Evolutionary conservation across 2,888 invertebrate species (phyloP).

Genomic region (Alsophila aescularia): DNA sequence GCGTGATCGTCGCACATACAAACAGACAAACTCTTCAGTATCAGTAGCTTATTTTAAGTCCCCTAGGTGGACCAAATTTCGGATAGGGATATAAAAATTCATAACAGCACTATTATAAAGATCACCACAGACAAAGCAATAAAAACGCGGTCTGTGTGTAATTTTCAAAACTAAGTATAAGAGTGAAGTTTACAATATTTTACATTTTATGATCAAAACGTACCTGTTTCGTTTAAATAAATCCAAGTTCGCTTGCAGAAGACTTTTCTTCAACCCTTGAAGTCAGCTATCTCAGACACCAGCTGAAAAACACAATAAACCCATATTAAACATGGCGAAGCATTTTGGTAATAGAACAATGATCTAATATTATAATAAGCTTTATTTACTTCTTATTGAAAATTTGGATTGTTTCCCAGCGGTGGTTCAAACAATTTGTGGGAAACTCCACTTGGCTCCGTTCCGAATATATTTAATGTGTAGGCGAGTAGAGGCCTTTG

Average conservation of each 20-base stretch:
- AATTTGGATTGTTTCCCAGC: constrained; percentile 58
- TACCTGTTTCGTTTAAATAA: background rate
- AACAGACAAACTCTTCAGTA: too few species aligned
- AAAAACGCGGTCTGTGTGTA: too few species aligned
- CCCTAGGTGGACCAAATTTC: too few species aligned
- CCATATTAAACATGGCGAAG: constrained; percentile 41
- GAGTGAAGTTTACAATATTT: too few species aligned
- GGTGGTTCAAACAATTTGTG: constrained; percentile 57
- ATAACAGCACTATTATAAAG: too few species aligned
- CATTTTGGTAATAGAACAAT: constrained; percentile 38
- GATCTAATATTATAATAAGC: constrained; percentile 45
- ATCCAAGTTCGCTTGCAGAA: background rate
- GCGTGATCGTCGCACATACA: too few species aligned
- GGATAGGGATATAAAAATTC: too few species aligned
- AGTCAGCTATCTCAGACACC: background rate
- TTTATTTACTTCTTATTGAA: constrained; percentile 53
- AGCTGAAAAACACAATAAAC: constrained; percentile 54
- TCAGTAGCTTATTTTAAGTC: too few species aligned
- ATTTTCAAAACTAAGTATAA: too few species aligned
- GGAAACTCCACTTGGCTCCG: constrained; percentile 56
- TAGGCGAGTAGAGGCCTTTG: constrained; percentile 35
- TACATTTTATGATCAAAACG: background rate
- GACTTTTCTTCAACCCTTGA: background rate
- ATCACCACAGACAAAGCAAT: too few species aligned
- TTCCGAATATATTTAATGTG: constrained; percentile 51